Evolutionary conservation across 1,140 invertebrate genomes (phyloP).

Genomic region (Dreissena rostriformis): DNA sequence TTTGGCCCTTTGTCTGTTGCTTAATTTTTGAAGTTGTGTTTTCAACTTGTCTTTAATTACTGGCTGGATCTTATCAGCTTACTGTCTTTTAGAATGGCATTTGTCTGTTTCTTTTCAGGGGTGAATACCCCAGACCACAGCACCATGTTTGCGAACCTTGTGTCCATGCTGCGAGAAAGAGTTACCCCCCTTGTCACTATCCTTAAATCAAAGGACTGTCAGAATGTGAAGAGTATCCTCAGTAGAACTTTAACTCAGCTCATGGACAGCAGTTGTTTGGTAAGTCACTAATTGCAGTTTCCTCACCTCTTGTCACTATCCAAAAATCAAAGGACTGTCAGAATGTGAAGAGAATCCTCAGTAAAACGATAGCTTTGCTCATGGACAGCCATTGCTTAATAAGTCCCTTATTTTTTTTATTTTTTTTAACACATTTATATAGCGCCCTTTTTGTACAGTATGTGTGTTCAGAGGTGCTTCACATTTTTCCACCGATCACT

Average conservation of each 20-base stretch:
- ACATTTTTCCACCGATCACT: too few species aligned
- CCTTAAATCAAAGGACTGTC: slow-evolving; percentile 87
- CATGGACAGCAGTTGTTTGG: slow-evolving; percentile 80
- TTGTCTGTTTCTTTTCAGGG: slow-evolving; percentile 63
- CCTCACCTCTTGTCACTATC: slow-evolving; percentile 85
- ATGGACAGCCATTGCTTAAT: too few species aligned
- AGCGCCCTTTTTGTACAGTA: too few species aligned
- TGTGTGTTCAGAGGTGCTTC: too few species aligned
- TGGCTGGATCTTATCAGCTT: background rate
- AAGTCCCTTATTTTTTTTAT: too few species aligned
- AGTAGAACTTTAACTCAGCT: slow-evolving; percentile 87
- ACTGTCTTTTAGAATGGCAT: background rate
- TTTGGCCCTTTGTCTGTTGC: background rate
- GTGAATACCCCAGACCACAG: slow-evolving; percentile 80
- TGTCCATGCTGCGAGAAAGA: slow-evolving; percentile 79
- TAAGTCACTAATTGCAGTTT: slow-evolving; percentile 34
- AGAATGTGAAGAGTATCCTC: slow-evolving; percentile 86
- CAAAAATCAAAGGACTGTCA: slow-evolving; percentile 86
- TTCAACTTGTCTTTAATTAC: background rate
- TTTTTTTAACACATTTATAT: too few species aligned
- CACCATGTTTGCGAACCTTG: slow-evolving; percentile 76
- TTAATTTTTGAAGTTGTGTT: background rate
- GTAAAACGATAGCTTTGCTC: slow-evolving; percentile 86
- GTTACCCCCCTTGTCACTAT: slow-evolving; percentile 87
- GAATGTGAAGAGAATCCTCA: slow-evolving; percentile 85